These are phyloP conservation scores for Balaeniceps rex DNA, from an alignment of 2,113 vertebrate species.

Conservation along the genomic window DNA sequence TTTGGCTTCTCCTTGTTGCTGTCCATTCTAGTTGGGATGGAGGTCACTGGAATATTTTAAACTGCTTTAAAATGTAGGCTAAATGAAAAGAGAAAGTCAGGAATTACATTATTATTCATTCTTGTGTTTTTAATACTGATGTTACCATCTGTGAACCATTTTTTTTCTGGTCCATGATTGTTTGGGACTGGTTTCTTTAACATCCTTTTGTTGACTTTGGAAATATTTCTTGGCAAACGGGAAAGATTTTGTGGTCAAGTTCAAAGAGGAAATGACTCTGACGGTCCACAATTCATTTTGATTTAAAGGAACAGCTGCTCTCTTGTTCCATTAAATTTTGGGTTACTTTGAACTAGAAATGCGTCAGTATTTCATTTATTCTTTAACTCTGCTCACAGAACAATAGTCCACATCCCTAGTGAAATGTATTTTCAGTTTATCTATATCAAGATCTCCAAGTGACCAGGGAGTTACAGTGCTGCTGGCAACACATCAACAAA, in stretches of 20 bases:
- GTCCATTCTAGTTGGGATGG: background rate
- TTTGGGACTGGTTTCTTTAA: background rate
- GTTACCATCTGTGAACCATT: background rate
- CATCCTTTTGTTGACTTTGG: background rate
- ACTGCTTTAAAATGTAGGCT: background rate
- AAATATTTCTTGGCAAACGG: background rate
- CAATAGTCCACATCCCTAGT: background rate
- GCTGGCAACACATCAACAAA: background rate
- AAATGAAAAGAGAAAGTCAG: background rate
- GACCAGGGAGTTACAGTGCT: background rate
- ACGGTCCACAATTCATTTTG: background rate
- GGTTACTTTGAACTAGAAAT: background rate
- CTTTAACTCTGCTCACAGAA: background rate
- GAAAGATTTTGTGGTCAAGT: background rate
- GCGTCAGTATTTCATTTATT: background rate
- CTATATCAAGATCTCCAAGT: background rate
- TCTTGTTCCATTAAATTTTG: background rate
- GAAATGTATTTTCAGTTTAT: background rate
- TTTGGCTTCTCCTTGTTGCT: background rate
- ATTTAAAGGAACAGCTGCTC: background rate
- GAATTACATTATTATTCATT: background rate
- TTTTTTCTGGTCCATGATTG: background rate
- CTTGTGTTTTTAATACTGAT: background rate
- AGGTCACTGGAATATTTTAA: background rate
- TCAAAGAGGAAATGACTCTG: background rate